Evolutionary conservation across 2,797 vertebrate species (phyloP).

Genomic region (Phrynocephalus vlangalii): DNA sequence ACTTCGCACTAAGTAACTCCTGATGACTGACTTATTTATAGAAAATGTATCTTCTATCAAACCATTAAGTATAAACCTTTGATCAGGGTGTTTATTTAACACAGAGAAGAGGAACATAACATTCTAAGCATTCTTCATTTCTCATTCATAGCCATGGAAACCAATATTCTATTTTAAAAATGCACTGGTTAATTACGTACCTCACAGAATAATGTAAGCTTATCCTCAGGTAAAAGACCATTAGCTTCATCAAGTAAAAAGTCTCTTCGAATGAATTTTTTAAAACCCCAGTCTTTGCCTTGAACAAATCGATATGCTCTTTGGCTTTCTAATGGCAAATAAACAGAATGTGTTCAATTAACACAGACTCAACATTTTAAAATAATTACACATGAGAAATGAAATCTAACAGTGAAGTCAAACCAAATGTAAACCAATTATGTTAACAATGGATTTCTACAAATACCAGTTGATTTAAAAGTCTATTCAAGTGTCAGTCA

Average conservation of each 20-base stretch:
- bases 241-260: conserved; percentile 99
- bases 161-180: conserved; percentile 44
- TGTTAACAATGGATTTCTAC: conserved; percentile 2
- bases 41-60: conserved; percentile 7
- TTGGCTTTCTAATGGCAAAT: conserved; percentile 92
- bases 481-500: not conserved
- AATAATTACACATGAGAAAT: not conserved
- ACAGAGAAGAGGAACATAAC: conserved; percentile 5
- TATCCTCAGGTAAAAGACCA: conserved; percentile 97
- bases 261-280: conserved; percentile 98
- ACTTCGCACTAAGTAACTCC: not conserved
- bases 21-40: conserved; percentile 3
- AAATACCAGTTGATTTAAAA: conserved; percentile 21
- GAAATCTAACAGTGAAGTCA: conserved; percentile 10
- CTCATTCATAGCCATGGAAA: conserved; percentile 39
- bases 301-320: conserved; percentile 99
- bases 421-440: conserved; percentile 1
- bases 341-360: conserved; percentile 41
- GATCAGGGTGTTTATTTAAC: conserved; percentile 15
- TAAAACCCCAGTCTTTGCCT: conserved; percentile 99
- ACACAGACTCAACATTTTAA: conserved; percentile 32
- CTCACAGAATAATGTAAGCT: conserved; percentile 98
- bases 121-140: conserved; percentile 4
- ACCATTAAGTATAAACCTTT: conserved; percentile 23
- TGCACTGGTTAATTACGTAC: conserved; percentile 74